phyloP scores from a whole-genome alignment of 2,888 invertebrate genomes.

The Caenorhabditis sp. region DNA sequence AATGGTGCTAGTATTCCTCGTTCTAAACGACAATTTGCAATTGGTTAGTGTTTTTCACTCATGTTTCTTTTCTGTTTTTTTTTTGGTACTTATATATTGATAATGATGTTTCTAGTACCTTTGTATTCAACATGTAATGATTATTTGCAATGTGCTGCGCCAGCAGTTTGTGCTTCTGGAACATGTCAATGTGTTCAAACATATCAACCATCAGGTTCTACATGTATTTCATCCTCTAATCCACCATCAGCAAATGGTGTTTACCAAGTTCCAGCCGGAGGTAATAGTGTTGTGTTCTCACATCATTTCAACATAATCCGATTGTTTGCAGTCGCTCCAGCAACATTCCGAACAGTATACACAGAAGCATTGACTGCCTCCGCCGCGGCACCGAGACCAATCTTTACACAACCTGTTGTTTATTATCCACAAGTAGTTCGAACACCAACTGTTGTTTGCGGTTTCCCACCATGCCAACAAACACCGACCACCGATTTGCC shows the following conservation, averaged over 20 bases:
- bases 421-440: constrained; percentile 37
- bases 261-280: constrained; percentile 47
- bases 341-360: constrained; percentile 47
- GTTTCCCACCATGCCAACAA: constrained; percentile 32
- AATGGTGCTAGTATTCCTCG: constrained; percentile 7
- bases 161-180: constrained; percentile 44
- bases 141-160: constrained; percentile 45
- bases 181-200: constrained; percentile 38
- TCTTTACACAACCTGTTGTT: constrained; percentile 33
- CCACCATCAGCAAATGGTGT: constrained; percentile 23
- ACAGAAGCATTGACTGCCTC: constrained; percentile 29
- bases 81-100: too few relatives aligned
- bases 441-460: constrained; percentile 20
- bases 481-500: constrained; percentile 30
- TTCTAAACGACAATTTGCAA: constrained; percentile 33
- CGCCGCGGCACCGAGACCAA: constrained; percentile 25
- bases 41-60: constrained; percentile 23
- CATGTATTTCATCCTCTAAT: constrained; percentile 29
- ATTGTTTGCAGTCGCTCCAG: constrained; percentile 28
- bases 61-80: background rate
- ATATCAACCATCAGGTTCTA: constrained; percentile 35
- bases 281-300: constrained; percentile 11
- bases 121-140: constrained; percentile 49
- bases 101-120: constrained; percentile 33
- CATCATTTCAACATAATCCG: constrained; percentile 1